Base-by-base conservation (phyloP, 1,140 invertebrate genomes). In the Apis florea region DNA sequence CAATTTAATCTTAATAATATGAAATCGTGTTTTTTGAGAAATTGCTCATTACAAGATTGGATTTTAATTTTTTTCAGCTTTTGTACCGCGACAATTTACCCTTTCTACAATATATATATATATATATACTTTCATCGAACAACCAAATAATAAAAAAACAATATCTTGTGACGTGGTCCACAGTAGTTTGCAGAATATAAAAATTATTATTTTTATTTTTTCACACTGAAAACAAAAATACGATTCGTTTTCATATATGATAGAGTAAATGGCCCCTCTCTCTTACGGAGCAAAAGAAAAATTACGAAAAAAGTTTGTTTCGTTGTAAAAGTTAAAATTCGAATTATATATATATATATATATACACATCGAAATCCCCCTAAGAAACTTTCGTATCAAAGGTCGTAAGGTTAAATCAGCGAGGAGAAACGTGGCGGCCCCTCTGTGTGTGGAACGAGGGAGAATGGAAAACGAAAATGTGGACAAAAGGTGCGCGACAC, bases 121-220 rank as follows among this genome's bases (percentile, higher is more conserved):
- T 31, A 31, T 31, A 31, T 2, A 31, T 31, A 31, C 26, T 31
- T 31, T 31, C 2, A 31, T 31, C 31, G 2, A 51, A 67, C 84
- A 91, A 90, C 87, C 86, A 91, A 91, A 91, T 90, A 90, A n/a
- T 72, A 83, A 71, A 90, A 73, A 73, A 73, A n/a, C 70, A 79
- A 66, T 90, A 91, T 89, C 88, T 89, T 89, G 69, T n/a, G n/a
- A 88, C 77, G 88, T 78, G 91, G 90, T 92, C 90, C 90, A 92
- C 86, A 89, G 89, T 92, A 91, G 90, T 91, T 90, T 88, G 85
- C 89, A 88, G 88, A 86, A 66, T 90, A 88, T 82, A 84, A 91
- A 64, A 87, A 91, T 82, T 66, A 71, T 88, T 84, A 84, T 89
- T 90, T 92, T 93, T 91, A 92, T 93, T 92, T 92, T 93, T 92